Percentiles rank a stretch among this genome's conserved stretches.
Evolutionary conservation across 2,797 vertebrate genomes (phyloP).

Genomic region (Hephaestus fuliginosus): DNA sequence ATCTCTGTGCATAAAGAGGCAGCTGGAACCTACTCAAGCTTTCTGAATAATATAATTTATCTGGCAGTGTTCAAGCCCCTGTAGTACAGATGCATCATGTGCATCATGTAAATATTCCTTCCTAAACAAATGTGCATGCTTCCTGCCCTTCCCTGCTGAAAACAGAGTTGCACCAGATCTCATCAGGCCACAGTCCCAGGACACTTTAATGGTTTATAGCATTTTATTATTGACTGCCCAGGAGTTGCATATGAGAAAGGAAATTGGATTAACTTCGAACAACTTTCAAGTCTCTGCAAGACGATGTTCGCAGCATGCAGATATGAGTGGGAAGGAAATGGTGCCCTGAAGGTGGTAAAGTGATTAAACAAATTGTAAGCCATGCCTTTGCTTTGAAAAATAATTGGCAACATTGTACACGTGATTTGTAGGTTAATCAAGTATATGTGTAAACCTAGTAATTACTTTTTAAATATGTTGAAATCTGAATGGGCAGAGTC

Average conservation of each 20-base stretch:
- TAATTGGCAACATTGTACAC: background rate
- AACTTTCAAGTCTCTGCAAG: conserved; percentile 19
- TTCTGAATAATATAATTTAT: background rate
- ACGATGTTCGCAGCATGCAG: conserved; percentile 4
- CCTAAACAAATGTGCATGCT: background rate
- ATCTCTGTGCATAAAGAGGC: background rate
- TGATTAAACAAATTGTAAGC: conserved; percentile 3
- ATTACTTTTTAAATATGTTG: background rate
- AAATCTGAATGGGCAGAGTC: conserved; percentile 1
- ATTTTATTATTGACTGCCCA: conserved; percentile 11
- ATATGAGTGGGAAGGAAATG: background rate
- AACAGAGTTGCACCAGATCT: background rate
- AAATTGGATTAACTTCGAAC: conserved; percentile 12
- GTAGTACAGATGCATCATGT: background rate
- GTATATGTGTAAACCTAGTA: background rate
- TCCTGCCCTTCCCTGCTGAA: background rate
- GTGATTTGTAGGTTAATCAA: background rate
- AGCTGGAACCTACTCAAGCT: background rate
- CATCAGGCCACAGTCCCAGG: background rate
- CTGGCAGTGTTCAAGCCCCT: background rate
- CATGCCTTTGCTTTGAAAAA: conserved; percentile 9
- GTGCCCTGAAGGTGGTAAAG: background rate
- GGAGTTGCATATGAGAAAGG: background rate
- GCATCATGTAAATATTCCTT: background rate
- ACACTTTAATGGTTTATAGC: background rate